A percentile compares a stretch with the other conserved stretches of the same genome.
Evolutionary conservation across 2,113 vertebrate species (phyloP).

Genomic region (Syngnathus floridae): DNA sequence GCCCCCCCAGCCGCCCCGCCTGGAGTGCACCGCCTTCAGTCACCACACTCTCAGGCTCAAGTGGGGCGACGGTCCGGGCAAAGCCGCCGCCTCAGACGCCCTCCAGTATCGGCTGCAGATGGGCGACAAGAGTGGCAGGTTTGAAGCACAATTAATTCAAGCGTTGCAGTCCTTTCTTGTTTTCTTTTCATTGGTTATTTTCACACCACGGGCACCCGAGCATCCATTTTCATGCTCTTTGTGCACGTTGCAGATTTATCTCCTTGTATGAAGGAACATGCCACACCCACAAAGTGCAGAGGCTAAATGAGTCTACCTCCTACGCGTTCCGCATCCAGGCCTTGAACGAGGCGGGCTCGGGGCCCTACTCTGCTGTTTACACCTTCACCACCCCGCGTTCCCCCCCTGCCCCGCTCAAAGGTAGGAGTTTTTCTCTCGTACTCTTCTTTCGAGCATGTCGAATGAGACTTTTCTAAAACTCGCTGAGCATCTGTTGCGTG

Average conservation of each 20-base stretch:
- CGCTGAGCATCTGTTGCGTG: neutral
- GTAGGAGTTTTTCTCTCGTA: constrained; percentile 56
- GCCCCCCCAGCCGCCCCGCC: constrained; percentile 87
- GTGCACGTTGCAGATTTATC: constrained; percentile 76
- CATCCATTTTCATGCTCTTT: constrained; percentile 18
- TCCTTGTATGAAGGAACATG: constrained; percentile 95
- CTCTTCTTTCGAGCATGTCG: neutral
- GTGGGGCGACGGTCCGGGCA: constrained; percentile 88
- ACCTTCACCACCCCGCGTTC: constrained; percentile 92
- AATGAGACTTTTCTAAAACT: neutral
- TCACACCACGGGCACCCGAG: too few species aligned
- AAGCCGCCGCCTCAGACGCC: constrained; percentile 77
- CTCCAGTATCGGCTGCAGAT: constrained; percentile 94
- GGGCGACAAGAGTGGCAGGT: constrained; percentile 91
- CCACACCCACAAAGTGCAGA: constrained; percentile 98
- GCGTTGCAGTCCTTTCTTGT: neutral
- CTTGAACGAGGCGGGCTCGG: constrained; percentile 95
- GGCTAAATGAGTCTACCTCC: constrained; percentile 92
- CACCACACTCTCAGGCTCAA: constrained; percentile 97
- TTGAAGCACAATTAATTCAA: too few species aligned
- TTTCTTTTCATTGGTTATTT: neutral
- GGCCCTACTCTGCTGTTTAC: constrained; percentile 90
- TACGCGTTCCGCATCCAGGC: constrained; percentile 97
- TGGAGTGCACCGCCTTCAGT: constrained; percentile 92
- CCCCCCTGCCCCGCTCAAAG: constrained; percentile 88